Base-by-base conservation (phyloP, 2,797 vertebrate genomes). In the Rhinichthys osculus region DNA sequence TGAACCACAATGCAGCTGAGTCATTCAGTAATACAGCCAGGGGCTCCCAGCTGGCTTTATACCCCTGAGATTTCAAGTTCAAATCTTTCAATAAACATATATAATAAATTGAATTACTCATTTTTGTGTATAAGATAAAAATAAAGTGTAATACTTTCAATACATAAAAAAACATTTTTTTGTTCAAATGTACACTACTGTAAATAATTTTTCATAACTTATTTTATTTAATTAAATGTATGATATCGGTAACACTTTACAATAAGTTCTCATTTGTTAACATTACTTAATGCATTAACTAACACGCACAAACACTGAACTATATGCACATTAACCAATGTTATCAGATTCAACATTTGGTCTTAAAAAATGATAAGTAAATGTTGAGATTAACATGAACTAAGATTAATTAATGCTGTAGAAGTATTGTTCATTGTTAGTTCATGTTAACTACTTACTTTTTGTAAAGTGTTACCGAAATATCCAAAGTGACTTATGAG, bases 1-100 rank as follows among this genome's bases (percentile, higher is more conserved):
- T 74, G 64, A 64, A 42, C 70, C 71, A 83, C 57, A 74, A 73
- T 66, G 71, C 82, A 76, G 42, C 42, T 38, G 67, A 72, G 67
- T 44, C 81, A 72, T 42, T 42, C 10, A 72, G 21, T 35, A 38
- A 19, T 27, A 38, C 42, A 76, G 30, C 71, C 35, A 77, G 33
- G 33, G 21, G 21, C 35, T 62, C 16, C 23, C 23, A 44, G 38
- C 42, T 30, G 17, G 50, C 10, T 44, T 47, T 42, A 30, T 40
- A 17, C 42, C 21, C 21, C 8, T 42, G 21, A 73, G 40, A 52
- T 27, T 59, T 16, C 67, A 19, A 72, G 10, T 44, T 54, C n/a
- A 47, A 47, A 66, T 2, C 10, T 13, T 66, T 47, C 40, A 50
- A 30, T 66, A 50, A 80, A 50, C 16, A 78, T 42, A 27, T 3